These are phyloP conservation scores for Brenthis ino DNA, from an alignment of 2,888 invertebrate genomes.

Conservation along the genomic window DNA sequence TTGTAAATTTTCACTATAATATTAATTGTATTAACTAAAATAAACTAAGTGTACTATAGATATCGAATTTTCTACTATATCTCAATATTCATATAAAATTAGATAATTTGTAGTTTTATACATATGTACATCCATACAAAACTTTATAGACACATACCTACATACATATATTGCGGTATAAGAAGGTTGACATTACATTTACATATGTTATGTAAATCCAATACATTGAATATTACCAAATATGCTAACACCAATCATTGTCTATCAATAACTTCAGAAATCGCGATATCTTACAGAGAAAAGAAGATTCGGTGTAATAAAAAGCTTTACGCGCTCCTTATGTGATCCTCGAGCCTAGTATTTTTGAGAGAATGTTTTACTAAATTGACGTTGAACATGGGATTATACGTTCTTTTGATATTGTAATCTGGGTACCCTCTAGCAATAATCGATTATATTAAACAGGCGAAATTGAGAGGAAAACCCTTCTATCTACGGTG, in stretches of 20 bases:
- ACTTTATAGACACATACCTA: too few species aligned
- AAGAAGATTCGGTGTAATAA: constrained; percentile 25
- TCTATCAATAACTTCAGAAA: constrained; percentile 5
- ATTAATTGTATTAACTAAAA: too few species aligned
- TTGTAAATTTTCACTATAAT: too few species aligned
- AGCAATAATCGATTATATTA: constrained; percentile 76
- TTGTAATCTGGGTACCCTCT: constrained; percentile 71
- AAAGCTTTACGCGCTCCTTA: constrained; percentile 44
- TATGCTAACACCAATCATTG: constrained; percentile 15
- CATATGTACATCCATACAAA: too few species aligned
- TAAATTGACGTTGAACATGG: constrained; percentile 70
- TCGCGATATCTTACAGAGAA: constrained; percentile 10
- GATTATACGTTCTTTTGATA: constrained; percentile 77
- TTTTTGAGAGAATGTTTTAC: constrained; percentile 63
- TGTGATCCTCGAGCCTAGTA: constrained; percentile 43
- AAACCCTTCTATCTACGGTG: constrained; percentile 53
- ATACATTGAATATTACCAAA: not conserved
- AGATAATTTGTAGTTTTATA: too few species aligned
- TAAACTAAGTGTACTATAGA: too few species aligned
- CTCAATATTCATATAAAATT: too few species aligned
- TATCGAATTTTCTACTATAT: too few species aligned
- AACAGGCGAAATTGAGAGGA: constrained; percentile 71
- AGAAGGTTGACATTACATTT: not conserved
- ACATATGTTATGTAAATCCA: constrained; percentile 5
- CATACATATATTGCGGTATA: too few species aligned